Base-by-base conservation (phyloP, 2,888 invertebrate genomes). In the Ramazzottius varieornatus region DNA sequence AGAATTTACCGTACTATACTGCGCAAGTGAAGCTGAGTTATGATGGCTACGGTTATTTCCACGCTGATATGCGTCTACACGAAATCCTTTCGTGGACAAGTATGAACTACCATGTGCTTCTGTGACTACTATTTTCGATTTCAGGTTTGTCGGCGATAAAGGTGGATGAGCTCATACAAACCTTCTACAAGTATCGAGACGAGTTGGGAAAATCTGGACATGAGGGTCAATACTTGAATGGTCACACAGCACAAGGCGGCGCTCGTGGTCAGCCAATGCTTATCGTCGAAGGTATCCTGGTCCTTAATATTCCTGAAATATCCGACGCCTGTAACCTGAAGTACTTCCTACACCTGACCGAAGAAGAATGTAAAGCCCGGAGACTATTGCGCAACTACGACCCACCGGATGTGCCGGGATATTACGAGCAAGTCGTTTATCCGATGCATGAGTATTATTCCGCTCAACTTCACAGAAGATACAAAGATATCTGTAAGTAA, bases 381-480 rank as follows among this genome's bases (percentile, higher is more conserved):
- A 8, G 54, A 24, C 4, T 54, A 54, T 16, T 63, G n/a, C 77
- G 86, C 40, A 75, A 78, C n/a, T 93, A 92, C 74, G 82, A 84
- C 65, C 92, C 92, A 32, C 86, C 91, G 1, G 91, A 93, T 78
- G 79, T 84, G 1, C 83, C 82, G 0, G 88, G 88, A 0, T 93
- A 92, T 78, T 91, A 91, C 78, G 88, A 91, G 63, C 77, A 77
- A 69, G 83, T 85, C 73, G 88, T 86, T n/a, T 93, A 92, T 91
- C 91, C 91, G n/a, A 83, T 84, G 72, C 86, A 90, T 70, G 67
- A 74, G 34, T 69, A 71, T 46, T 73, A 78, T 69, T 69, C 73
- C 46, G 68, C 73, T 66, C 70, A 72, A 33, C 69, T 73, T 46
- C 65, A 68, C 67, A 46, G 69, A 70, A 32, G 16, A 20, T n/a